Conservation (phyloP, 2,113 vertebrate species). For the Odocoileus hemionus region DNA sequence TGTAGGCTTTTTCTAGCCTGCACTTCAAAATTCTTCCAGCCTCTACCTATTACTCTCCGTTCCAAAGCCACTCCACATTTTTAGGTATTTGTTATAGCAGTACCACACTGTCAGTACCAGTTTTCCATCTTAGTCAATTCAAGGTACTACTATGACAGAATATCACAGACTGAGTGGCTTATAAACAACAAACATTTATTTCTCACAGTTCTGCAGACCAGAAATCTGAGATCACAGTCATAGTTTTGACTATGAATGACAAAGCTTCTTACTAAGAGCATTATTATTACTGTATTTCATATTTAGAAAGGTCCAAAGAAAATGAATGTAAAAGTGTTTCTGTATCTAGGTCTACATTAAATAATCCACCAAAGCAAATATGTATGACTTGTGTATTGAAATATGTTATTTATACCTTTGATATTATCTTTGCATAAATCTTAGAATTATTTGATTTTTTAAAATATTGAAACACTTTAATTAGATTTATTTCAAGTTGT, state of each 20-base stretch:
- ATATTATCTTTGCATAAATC: not conserved
- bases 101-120: not conserved
- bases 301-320: slow-evolving; percentile 23
- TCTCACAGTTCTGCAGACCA: not conserved
- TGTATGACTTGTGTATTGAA: not conserved
- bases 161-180: not conserved
- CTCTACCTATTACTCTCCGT: not conserved
- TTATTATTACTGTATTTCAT: not conserved
- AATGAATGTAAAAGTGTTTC: not conserved
- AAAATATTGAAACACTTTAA: not conserved
- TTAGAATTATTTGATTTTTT: not conserved
- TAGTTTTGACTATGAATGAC: not conserved
- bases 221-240: not conserved
- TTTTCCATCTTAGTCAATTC: not conserved
- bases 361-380: not conserved
- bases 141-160: not conserved
- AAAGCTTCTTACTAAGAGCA: not conserved
- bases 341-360: not conserved
- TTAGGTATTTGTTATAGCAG: not conserved
- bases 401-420: not conserved
- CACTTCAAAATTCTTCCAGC: not conserved
- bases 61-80: not conserved
- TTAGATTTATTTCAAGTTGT: slow-evolving; percentile 18
- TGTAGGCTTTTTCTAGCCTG: not conserved
- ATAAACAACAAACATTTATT: not conserved